These are phyloP conservation scores for Mormyrus lacerda DNA, from an alignment of 2,113 vertebrate species.

Conservation along the genomic window DNA sequence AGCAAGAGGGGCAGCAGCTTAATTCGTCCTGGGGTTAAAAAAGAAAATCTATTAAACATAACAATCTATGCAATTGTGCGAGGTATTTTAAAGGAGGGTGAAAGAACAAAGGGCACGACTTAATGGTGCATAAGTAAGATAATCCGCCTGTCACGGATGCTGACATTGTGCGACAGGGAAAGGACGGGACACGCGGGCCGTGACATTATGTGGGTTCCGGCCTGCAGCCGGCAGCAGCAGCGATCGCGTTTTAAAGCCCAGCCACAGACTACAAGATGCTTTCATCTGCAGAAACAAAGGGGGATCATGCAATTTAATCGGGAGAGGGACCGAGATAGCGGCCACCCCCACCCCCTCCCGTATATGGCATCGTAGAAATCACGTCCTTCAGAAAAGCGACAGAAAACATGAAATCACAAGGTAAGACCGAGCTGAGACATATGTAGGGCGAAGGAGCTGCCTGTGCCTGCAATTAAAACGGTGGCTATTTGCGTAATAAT, in stretches of 20 bases:
- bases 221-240: not conserved
- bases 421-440: not conserved
- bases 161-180: not conserved
- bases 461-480: not conserved
- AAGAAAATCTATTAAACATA: not conserved
- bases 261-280: not conserved
- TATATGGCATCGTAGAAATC: not conserved
- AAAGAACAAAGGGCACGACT: not conserved
- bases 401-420: not conserved
- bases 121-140: not conserved
- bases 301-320: not conserved
- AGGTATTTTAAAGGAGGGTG: not conserved
- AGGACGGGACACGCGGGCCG: not conserved
- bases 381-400: not conserved
- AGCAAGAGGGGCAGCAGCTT: not conserved
- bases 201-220: not conserved
- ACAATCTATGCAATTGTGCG: not conserved
- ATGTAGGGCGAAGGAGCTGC: not conserved
- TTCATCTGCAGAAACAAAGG: not conserved
- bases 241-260: not conserved
- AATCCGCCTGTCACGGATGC: not conserved
- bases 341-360: not conserved
- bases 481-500: not conserved
- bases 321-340: not conserved
- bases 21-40: not conserved